Percentiles rank a stretch among this genome's conserved stretches.
Evolutionary conservation across 2,888 invertebrate species (phyloP).

Genomic region (Melipona bicolor): DNA sequence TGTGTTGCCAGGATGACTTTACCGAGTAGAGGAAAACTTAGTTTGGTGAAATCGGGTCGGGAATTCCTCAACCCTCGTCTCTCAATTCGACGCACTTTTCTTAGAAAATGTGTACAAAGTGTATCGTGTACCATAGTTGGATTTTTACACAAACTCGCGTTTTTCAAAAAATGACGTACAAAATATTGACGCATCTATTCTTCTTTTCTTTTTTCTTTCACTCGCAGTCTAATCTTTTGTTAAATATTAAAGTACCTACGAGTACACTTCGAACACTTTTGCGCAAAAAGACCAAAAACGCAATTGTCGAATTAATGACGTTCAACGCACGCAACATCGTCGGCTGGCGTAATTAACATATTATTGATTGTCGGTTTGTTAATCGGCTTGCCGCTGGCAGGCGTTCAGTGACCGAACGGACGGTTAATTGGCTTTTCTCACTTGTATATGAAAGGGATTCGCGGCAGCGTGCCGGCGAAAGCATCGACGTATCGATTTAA

Average conservation of each 20-base stretch:
- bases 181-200: no score
- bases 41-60: background rate
- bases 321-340: constrained; percentile 6
- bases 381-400: constrained; percentile 40
- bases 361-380: constrained; percentile 47
- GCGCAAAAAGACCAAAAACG: no score
- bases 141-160: no score
- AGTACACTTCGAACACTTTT: no score
- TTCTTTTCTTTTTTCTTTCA: no score
- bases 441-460: constrained; percentile 44
- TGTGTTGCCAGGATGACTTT: background rate
- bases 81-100: background rate
- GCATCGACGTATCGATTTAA: constrained; percentile 41
- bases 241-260: no score
- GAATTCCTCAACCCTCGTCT: constrained; percentile 9
- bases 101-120: no score
- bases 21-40: background rate
- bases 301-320: background rate
- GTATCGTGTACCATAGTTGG: no score
- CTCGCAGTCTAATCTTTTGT: no score
- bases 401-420: constrained; percentile 48
- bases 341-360: constrained; percentile 35
- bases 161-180: no score
- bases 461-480: constrained; percentile 28
- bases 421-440: constrained; percentile 53